Percentiles rank a stretch among this genome's conserved stretches.
Evolutionary conservation across 2,797 vertebrate genomes (phyloP).

Genomic region (Brachyalestes nurse): DNA sequence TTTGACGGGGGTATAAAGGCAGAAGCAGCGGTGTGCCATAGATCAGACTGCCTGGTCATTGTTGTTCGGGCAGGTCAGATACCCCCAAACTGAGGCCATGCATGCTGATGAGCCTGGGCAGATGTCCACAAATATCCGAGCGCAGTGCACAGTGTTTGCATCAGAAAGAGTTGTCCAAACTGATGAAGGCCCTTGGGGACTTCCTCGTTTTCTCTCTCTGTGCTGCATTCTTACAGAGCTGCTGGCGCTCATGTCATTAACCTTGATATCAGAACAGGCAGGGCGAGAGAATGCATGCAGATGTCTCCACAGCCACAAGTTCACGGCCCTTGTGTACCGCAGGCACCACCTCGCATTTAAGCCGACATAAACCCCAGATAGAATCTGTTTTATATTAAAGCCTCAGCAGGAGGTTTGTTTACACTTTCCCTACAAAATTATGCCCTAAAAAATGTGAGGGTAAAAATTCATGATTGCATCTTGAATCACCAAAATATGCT

Average conservation of each 20-base stretch:
- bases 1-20: constrained; percentile 66
- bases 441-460: too few relatives aligned
- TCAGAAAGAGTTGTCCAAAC: constrained; percentile 58
- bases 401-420: neutral
- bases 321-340: constrained; percentile 63
- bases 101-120: constrained; percentile 73
- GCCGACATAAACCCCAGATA: constrained; percentile 15
- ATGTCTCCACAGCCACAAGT: constrained; percentile 68
- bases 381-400: neutral
- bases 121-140: constrained; percentile 69
- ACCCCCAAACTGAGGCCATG: constrained; percentile 67
- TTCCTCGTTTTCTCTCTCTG: constrained; percentile 54
- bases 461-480: too few relatives aligned
- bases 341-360: constrained; percentile 45
- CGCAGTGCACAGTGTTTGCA: constrained; percentile 61
- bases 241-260: constrained; percentile 61
- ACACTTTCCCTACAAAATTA: too few relatives aligned
- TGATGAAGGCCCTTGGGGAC: constrained; percentile 62
- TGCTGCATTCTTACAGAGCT: constrained; percentile 60
- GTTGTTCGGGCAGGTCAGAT: constrained; percentile 66
- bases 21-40: constrained; percentile 66
- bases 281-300: constrained; percentile 65
- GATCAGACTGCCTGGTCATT: constrained; percentile 71
- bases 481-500: neutral
- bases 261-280: constrained; percentile 56